Evolutionary conservation across 2,113 vertebrate species (phyloP).

Genomic region (Mystacornis crossleyi): DNA sequence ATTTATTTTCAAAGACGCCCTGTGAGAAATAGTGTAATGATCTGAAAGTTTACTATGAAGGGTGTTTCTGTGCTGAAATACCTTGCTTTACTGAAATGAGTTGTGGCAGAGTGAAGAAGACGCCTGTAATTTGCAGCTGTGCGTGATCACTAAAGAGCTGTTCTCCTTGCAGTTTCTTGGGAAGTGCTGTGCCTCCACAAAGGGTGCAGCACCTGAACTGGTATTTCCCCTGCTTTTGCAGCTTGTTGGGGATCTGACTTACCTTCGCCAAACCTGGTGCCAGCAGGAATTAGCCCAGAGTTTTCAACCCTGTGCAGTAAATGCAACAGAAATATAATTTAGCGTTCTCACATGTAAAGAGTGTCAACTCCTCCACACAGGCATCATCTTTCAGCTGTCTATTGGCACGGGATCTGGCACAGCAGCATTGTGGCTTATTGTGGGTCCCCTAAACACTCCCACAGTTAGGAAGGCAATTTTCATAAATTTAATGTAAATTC

Average conservation of each 20-base stretch:
- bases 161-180: neutral
- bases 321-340: fast-evolving
- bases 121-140: fast-evolving
- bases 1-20: conserved; percentile 20
- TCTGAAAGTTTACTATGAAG: neutral
- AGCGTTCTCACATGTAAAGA: neutral
- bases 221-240: neutral
- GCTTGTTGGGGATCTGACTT: neutral
- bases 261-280: fast-evolving
- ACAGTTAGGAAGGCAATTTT: neutral
- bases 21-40: neutral
- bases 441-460: neutral
- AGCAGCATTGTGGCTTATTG: neutral
- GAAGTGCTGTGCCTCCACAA: neutral
- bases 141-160: neutral
- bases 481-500: neutral
- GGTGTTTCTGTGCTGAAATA: neutral
- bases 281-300: neutral
- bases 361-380: neutral
- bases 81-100: neutral
- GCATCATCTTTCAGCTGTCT: neutral
- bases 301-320: neutral
- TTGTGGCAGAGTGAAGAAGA: neutral
- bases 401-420: neutral
- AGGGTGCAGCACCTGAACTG: fast-evolving